phyloP scores from a whole-genome alignment of 2,888 invertebrate genomes.

The Seira musarum region DNA sequence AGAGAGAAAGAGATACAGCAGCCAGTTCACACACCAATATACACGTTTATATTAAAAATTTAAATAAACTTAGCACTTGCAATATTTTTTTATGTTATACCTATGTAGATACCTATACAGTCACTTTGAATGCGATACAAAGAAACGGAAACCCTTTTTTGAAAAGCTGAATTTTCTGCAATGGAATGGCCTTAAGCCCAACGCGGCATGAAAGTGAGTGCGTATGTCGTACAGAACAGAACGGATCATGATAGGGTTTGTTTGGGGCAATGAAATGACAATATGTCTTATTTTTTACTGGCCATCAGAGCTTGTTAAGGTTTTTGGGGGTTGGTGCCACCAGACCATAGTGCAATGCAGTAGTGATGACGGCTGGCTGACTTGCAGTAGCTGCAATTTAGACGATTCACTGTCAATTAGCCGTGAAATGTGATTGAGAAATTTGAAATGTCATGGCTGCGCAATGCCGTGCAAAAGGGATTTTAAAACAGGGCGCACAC shows the following conservation, averaged over 20 bases:
- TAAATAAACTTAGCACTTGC: too few relatives aligned
- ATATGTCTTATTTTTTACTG: conserved; percentile 1
- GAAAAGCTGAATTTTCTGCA: background rate
- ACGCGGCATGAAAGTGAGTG: background rate
- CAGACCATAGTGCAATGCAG: background rate
- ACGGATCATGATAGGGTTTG: too few relatives aligned
- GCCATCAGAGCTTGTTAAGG: background rate
- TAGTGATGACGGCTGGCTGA: too few relatives aligned
- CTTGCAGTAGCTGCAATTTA: background rate
- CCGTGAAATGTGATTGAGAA: conserved; percentile 10
- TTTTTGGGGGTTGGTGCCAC: background rate
- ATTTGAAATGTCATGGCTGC: conserved; percentile 10
- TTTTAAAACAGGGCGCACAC: background rate
- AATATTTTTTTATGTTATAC: too few relatives aligned
- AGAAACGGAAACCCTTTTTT: too few relatives aligned
- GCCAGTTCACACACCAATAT: too few relatives aligned
- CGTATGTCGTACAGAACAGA: too few relatives aligned
- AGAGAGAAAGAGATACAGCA: too few relatives aligned
- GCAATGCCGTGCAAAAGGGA: conserved; percentile 7
- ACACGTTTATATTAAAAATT: too few relatives aligned
- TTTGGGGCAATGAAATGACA: background rate
- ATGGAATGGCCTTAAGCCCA: background rate
- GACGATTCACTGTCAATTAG: conserved; percentile 1
- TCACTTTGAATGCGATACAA: too few relatives aligned
- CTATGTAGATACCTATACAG: too few relatives aligned